Percentiles rank a stretch among this genome's conserved stretches.
Conservation (phyloP, 2,888 invertebrate genomes). For the Reticulitermes lucifugus region DNA sequence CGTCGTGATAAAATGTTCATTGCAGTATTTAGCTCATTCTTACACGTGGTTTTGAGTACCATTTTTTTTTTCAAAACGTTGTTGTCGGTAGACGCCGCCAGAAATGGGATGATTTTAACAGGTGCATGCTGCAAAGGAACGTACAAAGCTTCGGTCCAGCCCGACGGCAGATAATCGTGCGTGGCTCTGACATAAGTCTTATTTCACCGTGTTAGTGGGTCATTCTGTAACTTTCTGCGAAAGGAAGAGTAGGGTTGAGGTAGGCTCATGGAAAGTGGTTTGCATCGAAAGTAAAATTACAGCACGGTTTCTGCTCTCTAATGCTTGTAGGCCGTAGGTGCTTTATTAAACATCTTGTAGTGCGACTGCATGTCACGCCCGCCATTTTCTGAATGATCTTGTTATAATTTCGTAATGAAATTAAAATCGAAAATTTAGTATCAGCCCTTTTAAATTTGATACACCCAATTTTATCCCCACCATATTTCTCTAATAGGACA, state of each 20-base stretch:
- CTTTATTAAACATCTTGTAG: no score
- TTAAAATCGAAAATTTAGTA: no score
- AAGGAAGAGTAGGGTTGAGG: conserved; percentile 53
- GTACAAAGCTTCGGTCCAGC: neutral
- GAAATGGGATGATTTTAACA: neutral
- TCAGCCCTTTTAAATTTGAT: no score
- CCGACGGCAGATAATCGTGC: neutral
- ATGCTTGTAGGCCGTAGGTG: neutral
- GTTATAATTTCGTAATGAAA: no score
- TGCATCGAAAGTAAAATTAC: conserved; percentile 45
- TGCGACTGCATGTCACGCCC: no score
- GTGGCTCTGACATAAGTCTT: conserved; percentile 17
- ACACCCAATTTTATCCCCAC: no score
- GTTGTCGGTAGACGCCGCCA: neutral
- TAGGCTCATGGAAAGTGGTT: conserved; percentile 47
- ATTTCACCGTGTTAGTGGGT: conserved; percentile 52
- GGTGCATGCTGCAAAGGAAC: neutral
- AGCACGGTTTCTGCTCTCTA: conserved; percentile 7
- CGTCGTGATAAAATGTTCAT: neutral
- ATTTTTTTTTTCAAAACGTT: neutral
- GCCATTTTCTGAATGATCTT: no score
- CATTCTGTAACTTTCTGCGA: conserved; percentile 46
- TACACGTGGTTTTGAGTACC: neutral
- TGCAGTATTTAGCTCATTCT: neutral
- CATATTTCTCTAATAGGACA: no score